These are phyloP conservation scores for Marasmarcha lunaedactyla DNA, from an alignment of 2,888 invertebrate species.

Conservation along the genomic window DNA sequence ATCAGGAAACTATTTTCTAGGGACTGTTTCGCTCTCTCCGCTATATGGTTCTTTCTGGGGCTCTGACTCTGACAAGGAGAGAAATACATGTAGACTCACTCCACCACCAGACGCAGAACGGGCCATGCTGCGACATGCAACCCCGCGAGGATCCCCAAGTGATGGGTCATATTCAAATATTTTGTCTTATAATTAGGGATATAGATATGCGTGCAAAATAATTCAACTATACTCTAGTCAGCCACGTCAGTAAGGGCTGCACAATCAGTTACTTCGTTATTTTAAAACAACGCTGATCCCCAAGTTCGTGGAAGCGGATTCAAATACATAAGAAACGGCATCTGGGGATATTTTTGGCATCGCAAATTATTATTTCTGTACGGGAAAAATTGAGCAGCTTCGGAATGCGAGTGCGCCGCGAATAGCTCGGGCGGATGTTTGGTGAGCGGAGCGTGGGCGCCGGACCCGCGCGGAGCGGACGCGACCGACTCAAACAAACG, in stretches of 20 bases:
- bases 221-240: slow-evolving; percentile 1
- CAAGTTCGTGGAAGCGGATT: too few species aligned
- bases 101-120: slow-evolving; percentile 13
- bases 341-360: slow-evolving; percentile 45
- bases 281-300: too few species aligned
- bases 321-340: slow-evolving; percentile 11
- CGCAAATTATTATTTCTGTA: slow-evolving; percentile 45
- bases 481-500: too few species aligned
- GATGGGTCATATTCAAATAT: too few species aligned
- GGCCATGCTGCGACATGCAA: neutral
- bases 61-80: slow-evolving; percentile 64
- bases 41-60: slow-evolving; percentile 65
- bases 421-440: slow-evolving; percentile 58
- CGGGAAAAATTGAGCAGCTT: slow-evolving; percentile 45
- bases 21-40: slow-evolving; percentile 66
- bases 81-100: slow-evolving; percentile 40
- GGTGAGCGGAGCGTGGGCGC: slow-evolving; percentile 25
- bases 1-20: slow-evolving; percentile 66
- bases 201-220: too few species aligned
- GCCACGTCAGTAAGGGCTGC: too few species aligned
- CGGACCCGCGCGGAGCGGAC: slow-evolving; percentile 3
- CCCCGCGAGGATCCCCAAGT: neutral
- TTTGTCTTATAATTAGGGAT: too few species aligned
- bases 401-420: slow-evolving; percentile 47
- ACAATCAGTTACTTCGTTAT: too few species aligned